Conservation (phyloP, 2,113 vertebrate genomes). For the Hydrolagus affinis region DNA sequence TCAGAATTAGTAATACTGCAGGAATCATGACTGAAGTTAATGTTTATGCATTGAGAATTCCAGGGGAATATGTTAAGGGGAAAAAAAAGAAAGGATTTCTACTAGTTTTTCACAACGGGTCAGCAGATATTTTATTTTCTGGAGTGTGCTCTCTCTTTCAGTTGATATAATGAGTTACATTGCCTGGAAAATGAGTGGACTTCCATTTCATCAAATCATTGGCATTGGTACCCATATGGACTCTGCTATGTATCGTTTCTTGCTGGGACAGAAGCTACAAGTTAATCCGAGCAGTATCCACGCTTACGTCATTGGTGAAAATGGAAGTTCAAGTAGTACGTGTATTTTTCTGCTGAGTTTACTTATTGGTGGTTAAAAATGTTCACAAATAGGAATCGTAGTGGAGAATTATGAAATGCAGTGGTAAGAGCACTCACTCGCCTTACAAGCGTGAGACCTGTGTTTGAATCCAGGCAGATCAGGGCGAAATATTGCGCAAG, state of each 20-base stretch:
- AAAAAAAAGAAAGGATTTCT: neutral
- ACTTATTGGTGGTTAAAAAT: neutral
- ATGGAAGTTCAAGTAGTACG: conserved; percentile 46
- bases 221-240: conserved; percentile 49
- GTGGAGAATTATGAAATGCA: neutral
- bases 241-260: conserved; percentile 45
- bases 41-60: neutral
- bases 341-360: neutral
- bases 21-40: too few species aligned
- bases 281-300: conserved; percentile 43
- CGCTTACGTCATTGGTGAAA: conserved; percentile 45
- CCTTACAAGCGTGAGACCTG: too few species aligned
- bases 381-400: neutral
- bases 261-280: conserved; percentile 41
- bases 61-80: neutral
- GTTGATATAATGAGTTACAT: conserved; percentile 49
- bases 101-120: neutral
- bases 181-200: conserved; percentile 48
- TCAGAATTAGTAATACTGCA: too few species aligned
- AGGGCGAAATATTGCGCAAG: too few species aligned
- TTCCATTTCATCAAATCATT: conserved; percentile 42
- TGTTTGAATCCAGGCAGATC: too few species aligned
- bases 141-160: conserved; percentile 24
- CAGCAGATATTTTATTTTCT: conserved; percentile 1
- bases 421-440: too few species aligned